Evolutionary conservation across 1,140 invertebrate genomes (phyloP).

Genomic region (Fopius arisanus): DNA sequence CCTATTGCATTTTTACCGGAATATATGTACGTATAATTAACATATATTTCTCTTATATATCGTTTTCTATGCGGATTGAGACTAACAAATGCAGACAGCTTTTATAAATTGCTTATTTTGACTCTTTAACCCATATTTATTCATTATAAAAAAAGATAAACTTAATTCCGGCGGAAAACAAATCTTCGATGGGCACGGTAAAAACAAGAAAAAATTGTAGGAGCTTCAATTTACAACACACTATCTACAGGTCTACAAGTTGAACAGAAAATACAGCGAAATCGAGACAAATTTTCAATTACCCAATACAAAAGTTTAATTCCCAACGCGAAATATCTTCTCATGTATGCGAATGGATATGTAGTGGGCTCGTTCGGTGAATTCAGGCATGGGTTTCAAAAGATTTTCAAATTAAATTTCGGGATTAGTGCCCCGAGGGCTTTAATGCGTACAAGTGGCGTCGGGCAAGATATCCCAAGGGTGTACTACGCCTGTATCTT

Average conservation of each 20-base stretch:
- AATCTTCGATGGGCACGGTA: background rate
- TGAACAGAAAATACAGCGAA: conserved; percentile 12
- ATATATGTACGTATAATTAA: too few species aligned
- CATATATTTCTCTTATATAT: too few species aligned
- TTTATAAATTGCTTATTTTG: too few species aligned
- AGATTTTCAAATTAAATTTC: conserved; percentile 67
- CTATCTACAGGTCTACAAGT: background rate
- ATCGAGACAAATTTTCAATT: conserved; percentile 63
- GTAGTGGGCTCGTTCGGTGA: conserved; percentile 18
- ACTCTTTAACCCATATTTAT: too few species aligned
- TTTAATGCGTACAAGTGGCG: conserved; percentile 65
- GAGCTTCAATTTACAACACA: background rate
- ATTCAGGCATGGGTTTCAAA: conserved; percentile 46
- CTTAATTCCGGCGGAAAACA: too few species aligned
- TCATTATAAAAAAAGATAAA: too few species aligned
- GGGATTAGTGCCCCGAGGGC: conserved; percentile 60
- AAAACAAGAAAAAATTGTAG: background rate
- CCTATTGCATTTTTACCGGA: too few species aligned
- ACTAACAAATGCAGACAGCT: too few species aligned
- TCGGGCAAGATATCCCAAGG: conserved; percentile 59
- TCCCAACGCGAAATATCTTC: conserved; percentile 58
- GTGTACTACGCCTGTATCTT: conserved; percentile 50
- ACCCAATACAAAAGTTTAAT: conserved; percentile 60
- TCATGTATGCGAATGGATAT: conserved; percentile 8
- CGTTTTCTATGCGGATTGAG: too few species aligned